Percentiles rank a stretch among this genome's conserved stretches.
These are phyloP conservation scores for Pterocles gutturalis DNA, from an alignment of 2,113 vertebrate genomes.

Conservation along the genomic window DNA sequence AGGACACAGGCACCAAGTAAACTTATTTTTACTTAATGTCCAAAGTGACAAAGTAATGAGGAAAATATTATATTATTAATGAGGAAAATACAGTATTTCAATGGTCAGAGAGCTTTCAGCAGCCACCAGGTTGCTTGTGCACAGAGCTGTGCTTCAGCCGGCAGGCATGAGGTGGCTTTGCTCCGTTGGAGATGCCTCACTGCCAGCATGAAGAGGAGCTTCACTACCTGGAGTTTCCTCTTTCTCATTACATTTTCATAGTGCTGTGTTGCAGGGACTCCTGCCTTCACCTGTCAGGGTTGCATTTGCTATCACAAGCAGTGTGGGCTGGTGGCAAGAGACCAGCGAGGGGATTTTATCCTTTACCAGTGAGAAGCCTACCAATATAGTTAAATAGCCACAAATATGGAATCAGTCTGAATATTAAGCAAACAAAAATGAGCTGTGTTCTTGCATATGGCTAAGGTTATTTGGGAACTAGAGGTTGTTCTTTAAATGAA, in stretches of 20 bases:
- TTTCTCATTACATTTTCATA: neutral
- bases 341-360: neutral
- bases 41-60: no score
- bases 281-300: neutral
- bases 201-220: neutral
- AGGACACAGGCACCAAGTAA: no score
- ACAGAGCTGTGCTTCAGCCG: neutral
- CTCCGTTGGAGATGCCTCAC: accelerated
- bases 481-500: neutral
- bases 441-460: neutral
- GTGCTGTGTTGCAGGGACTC: neutral
- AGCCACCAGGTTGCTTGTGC: neutral
- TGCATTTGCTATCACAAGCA: neutral
- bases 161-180: neutral
- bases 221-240: neutral
- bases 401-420: neutral
- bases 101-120: neutral
- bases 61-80: no score
- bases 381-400: neutral
- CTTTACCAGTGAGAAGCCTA: neutral
- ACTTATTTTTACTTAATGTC: no score
- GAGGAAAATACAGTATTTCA: no score
- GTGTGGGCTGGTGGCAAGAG: neutral
- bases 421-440: neutral
- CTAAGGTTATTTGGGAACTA: neutral